Evolutionary conservation across 2,797 vertebrate species (phyloP), one percentile per base, ranked within the genome.

Genomic region (Arnoldichthys spilopterus): DNA sequence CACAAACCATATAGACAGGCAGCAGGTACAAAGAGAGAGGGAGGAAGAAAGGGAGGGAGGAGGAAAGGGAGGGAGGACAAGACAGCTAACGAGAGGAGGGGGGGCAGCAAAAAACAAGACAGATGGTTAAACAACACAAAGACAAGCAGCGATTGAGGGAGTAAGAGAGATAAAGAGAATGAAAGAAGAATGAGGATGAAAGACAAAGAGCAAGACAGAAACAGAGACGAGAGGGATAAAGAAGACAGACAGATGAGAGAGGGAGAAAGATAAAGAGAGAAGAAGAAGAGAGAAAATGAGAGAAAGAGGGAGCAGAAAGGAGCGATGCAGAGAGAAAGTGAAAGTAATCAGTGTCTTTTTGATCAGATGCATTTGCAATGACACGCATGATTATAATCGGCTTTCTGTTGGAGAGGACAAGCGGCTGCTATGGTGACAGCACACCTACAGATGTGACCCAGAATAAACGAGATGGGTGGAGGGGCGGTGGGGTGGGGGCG

Each of bases 321-420:
- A 51, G 49, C 4, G 61, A 68, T 62, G 79, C 18, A 53, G 53
- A 54, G 22, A 58, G 68, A 76, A 72, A 37, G 67, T 40, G 62
- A 59, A 61, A 59, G 69, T 76, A 81, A 86, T 84, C 72, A 72
- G 80, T 75, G 69, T 77, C 72, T 82, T 84, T 83, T 79, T 79
- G 77, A 83, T 79, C 76, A 77, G 74, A 75, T 13, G 22, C 81
- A 76, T 76, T 77, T 81, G 53, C 72, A 72, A 67, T 81, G 81
- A 77, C 76, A 74, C 59, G 64, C 69, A 76, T 83, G 78, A 84
- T 79, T 81, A 67, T 83, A 84, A 86, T 83, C 77, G 22, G 4
- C 54, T 81, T 53, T 77, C 24, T 63, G 32, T 22, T 59, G 30
- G 51, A 62, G 62, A 22, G 64, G 59, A 70, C 45, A 45, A 64